Evolutionary conservation across 2,888 invertebrate species (phyloP).

Genomic region (Zaprionus bogoriensis): DNA sequence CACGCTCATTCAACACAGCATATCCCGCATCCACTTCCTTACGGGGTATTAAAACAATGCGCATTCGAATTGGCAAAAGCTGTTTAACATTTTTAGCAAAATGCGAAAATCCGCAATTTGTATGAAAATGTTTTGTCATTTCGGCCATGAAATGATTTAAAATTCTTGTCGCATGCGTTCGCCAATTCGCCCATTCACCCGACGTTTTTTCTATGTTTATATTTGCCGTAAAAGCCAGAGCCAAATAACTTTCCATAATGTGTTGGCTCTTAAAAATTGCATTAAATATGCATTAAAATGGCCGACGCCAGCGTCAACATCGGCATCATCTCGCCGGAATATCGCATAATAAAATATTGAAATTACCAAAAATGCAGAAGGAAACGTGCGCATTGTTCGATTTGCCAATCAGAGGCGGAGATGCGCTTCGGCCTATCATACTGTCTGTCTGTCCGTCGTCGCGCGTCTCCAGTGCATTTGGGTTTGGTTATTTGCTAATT

Average conservation of each 20-base stretch:
- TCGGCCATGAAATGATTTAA: constrained; percentile 55
- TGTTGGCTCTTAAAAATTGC: constrained; percentile 62
- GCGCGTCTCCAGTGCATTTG: not conserved
- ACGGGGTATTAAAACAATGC: constrained; percentile 42
- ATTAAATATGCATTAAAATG: constrained; percentile 74
- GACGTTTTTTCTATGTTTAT: constrained; percentile 62
- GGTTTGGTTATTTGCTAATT: constrained; percentile 15
- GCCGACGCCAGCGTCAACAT: constrained; percentile 15
- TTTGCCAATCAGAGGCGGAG: constrained; percentile 10
- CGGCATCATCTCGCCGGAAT: constrained; percentile 17
- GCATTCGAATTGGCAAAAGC: constrained; percentile 40
- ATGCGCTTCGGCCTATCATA: no score
- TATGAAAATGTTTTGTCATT: constrained; percentile 65
- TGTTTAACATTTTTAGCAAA: constrained; percentile 33
- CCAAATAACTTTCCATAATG: constrained; percentile 59
- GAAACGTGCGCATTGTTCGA: constrained; percentile 35
- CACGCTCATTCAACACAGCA: not conserved
- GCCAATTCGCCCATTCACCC: no score
- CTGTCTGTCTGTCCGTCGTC: no score
- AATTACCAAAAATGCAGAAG: constrained; percentile 32
- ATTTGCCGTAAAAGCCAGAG: constrained; percentile 64
- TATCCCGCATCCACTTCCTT: not conserved
- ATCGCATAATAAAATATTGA: constrained; percentile 58
- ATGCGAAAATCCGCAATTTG: constrained; percentile 59
- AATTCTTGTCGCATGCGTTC: constrained; percentile 70